Evolutionary conservation across 2,888 invertebrate genomes (phyloP).

Genomic region (Plebejus argus): DNA sequence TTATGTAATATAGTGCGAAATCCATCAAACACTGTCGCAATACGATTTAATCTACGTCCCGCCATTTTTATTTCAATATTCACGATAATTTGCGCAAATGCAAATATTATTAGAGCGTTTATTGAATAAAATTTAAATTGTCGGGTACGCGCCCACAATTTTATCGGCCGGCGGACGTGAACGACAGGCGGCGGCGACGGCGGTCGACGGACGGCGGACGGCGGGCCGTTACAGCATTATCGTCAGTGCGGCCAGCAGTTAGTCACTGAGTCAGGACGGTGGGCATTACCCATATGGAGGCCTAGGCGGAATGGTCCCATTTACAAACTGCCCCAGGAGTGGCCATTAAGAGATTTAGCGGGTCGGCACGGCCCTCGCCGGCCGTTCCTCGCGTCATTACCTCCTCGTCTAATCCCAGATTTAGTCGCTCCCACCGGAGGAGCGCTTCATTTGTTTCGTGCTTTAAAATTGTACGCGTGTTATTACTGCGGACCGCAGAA

Average conservation of each 20-base stretch:
- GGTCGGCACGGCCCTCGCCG: neutral
- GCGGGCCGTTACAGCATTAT: neutral
- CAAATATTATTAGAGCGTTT: constrained; percentile 32
- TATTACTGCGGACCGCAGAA: neutral
- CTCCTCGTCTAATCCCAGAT: neutral
- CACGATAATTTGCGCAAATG: constrained; percentile 24
- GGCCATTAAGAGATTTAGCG: constrained; percentile 15
- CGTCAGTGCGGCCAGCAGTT: neutral
- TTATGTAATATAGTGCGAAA: neutral
- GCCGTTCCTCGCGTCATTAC: neutral
- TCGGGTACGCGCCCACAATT: constrained; percentile 27
- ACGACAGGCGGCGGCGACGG: neutral
- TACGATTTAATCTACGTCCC: neutral
- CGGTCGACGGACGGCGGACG: neutral
- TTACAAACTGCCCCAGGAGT: neutral
- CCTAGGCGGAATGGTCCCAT: neutral
- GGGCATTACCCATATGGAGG: neutral
- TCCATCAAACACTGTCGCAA: neutral
- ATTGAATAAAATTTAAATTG: constrained; percentile 33
- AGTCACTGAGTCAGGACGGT: neutral
- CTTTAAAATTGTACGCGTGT: neutral
- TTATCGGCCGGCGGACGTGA: constrained; percentile 31
- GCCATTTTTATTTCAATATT: constrained; percentile 3
- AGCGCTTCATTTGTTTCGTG: neutral
- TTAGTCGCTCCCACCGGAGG: neutral